Conservation (phyloP, 2,113 vertebrate genomes). For the Melanerpes aurifrons region DNA sequence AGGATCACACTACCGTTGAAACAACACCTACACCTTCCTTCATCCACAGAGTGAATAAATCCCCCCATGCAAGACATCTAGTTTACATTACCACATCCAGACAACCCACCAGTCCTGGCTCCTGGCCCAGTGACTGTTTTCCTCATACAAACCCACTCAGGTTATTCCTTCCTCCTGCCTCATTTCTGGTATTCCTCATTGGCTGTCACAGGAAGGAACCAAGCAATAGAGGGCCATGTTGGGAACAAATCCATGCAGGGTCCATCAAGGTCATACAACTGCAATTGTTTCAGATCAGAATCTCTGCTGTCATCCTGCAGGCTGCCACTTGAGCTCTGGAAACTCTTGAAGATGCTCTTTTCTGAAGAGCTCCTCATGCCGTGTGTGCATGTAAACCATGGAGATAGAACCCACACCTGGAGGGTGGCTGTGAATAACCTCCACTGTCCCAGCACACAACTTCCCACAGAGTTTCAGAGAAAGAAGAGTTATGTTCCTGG, state of each 20-base stretch:
- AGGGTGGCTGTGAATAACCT: background rate
- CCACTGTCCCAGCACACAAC: background rate
- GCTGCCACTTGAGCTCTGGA: background rate
- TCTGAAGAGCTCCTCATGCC: background rate
- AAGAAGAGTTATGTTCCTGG: background rate
- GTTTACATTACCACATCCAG: background rate
- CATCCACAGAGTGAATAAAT: background rate
- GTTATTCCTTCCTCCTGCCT: background rate
- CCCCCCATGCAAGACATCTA: accelerated
- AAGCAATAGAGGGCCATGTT: background rate
- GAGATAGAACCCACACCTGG: background rate
- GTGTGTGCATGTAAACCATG: accelerated
- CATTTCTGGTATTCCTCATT: background rate
- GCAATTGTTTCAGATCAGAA: background rate
- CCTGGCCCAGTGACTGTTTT: background rate
- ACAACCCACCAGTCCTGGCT: background rate
- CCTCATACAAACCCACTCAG: accelerated
- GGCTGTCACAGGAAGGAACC: background rate
- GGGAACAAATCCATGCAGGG: background rate
- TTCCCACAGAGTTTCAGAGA: background rate
- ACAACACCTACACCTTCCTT: background rate
- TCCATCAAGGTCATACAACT: background rate
- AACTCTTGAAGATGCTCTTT: background rate
- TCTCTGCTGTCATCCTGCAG: background rate
- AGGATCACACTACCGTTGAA: background rate